Base-by-base conservation (phyloP, 2,113 vertebrate genomes). In the Aegotheles bennettii region DNA sequence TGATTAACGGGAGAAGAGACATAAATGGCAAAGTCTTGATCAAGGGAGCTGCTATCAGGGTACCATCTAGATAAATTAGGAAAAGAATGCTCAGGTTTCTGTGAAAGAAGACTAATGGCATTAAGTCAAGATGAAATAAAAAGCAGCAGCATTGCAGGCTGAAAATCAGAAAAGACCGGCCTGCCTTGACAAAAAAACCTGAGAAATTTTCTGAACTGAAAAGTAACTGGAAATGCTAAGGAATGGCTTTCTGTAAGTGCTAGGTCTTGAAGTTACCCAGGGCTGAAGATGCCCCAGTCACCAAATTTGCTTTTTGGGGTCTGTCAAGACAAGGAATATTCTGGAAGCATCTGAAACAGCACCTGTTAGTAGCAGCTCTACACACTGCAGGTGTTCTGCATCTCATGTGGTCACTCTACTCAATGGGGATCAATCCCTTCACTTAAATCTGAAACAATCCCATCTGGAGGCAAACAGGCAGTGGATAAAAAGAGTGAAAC, bases 61-160 rank as follows among this genome's bases (percentile, higher is more conserved):
- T 97, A 97, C 96, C 96, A 98, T 98, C 97, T 95, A 98, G 97
- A 98, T 96, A 97, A 98, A 98, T 98, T 98, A 97, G 94, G 96
- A 96, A 97, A 97, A 97, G 97, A 98, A 97, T 93, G 56, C 95
- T 96, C 90, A 76, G 89, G 95, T 97, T 98, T 97, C 97, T 97
- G 95, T 93, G 96, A 97, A 97, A 94, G 94, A 98, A 98, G 96
- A 98, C 97, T 98, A 98, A 98, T 97, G 97, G 93, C 90, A 93
- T 98, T 97, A 98, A 98, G 97, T 97, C 96, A 96, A 96, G 93
- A 97, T 97, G 97, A 98, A 98, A 98, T 97, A 97, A 95, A 97
- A 97, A 97, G 84, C 91, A 97, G 80, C 68, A 13, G 95, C 24
- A 68, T 83, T 82, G 51, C 54, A 93, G 95, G 84, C 95, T 96